A percentile compares a stretch with the other conserved stretches of the same genome.
Evolutionary conservation across 2,888 invertebrate species (phyloP).

Genomic region (Omphaloscelis lunosa): DNA sequence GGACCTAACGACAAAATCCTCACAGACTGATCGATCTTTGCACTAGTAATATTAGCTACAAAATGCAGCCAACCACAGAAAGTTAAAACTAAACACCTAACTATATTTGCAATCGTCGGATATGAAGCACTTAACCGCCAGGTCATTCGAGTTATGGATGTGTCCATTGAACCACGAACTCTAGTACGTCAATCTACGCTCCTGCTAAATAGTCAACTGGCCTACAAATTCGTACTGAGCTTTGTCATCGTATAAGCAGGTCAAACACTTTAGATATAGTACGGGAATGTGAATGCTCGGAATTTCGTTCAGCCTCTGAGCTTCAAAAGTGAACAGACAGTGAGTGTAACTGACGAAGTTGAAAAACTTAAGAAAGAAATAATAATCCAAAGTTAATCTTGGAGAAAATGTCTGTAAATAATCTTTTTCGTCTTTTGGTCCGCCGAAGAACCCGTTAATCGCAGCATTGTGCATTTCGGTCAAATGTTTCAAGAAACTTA

Average conservation of each 20-base stretch:
- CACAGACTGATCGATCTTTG: background rate
- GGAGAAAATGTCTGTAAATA: background rate
- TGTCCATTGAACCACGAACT: slow-evolving; percentile 52
- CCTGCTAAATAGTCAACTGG: slow-evolving; percentile 37
- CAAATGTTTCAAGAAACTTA: background rate
- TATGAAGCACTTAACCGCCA: slow-evolving; percentile 41
- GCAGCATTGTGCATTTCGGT: background rate
- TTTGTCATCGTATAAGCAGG: slow-evolving; percentile 11
- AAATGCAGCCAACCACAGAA: slow-evolving; percentile 10
- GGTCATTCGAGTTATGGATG: slow-evolving; percentile 50
- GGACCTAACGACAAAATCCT: background rate
- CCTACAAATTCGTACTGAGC: slow-evolving; percentile 18
- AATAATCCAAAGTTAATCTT: background rate
- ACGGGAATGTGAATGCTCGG: background rate
- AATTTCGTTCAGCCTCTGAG: slow-evolving; percentile 7
- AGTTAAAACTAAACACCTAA: slow-evolving; percentile 28
- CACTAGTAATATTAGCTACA: background rate
- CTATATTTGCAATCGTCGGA: slow-evolving; percentile 16
- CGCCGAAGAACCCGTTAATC: background rate
- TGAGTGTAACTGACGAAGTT: background rate
- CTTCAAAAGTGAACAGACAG: slow-evolving; percentile 9
- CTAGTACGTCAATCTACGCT: slow-evolving; percentile 27
- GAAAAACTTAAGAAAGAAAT: background rate
- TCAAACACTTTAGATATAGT: background rate
- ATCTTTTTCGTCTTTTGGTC: background rate